These are phyloP conservation scores for Centropristis striata DNA, from an alignment of 2,113 vertebrate species.

Conservation along the genomic window DNA sequence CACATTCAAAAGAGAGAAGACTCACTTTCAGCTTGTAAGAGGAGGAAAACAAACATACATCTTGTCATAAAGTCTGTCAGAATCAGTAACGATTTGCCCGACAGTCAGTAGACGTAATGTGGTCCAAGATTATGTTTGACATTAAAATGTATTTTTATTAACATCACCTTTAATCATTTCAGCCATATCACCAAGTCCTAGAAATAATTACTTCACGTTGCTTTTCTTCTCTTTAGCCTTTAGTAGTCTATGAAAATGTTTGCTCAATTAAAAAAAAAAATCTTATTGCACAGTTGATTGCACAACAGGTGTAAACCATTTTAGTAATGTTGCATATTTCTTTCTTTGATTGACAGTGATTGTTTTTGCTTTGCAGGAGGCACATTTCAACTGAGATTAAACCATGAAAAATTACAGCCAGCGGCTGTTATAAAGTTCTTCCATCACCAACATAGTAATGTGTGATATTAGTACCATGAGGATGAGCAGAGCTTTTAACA, in stretches of 20 bases:
- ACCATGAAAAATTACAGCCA: neutral
- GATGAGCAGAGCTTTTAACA: neutral
- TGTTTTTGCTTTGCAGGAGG: neutral
- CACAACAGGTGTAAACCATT: neutral
- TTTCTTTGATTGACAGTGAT: neutral
- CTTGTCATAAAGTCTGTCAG: neutral
- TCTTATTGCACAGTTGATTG: neutral
- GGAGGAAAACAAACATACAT: neutral
- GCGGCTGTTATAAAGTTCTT: neutral
- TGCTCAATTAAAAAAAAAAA: neutral
- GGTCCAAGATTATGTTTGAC: neutral
- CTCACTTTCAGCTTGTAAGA: neutral
- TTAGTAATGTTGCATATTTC: neutral
- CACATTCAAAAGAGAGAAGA: conserved; percentile 11
- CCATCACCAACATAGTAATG: neutral
- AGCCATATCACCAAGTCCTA: neutral
- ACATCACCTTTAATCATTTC: neutral
- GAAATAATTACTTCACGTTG: neutral
- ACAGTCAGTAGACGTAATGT: neutral
- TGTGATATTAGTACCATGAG: neutral
- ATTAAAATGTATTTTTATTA: neutral
- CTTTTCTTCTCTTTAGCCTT: neutral
- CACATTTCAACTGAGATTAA: neutral
- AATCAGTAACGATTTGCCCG: neutral
- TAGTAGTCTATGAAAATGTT: neutral